These are phyloP conservation scores for Columba janthina DNA, from an alignment of 2,113 vertebrate genomes.

Conservation along the genomic window DNA sequence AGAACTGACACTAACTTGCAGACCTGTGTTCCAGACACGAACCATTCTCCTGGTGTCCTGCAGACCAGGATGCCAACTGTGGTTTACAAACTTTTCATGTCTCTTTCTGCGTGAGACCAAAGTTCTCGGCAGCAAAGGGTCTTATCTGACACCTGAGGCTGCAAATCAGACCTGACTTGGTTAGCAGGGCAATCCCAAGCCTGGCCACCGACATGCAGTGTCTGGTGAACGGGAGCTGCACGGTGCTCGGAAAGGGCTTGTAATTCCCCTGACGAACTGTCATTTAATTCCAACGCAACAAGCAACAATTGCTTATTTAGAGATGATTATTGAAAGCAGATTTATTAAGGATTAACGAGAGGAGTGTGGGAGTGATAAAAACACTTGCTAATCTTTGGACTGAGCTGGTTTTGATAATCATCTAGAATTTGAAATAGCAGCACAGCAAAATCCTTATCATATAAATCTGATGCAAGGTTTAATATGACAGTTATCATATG, in stretches of 20 bases:
- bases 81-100: background rate
- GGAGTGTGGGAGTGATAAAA: conserved; percentile 21
- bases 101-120: background rate
- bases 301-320: background rate
- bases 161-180: background rate
- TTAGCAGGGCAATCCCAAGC: background rate
- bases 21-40: background rate
- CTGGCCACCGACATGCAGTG: background rate
- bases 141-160: no score
- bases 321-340: conserved; percentile 27
- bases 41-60: background rate
- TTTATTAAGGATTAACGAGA: conserved; percentile 24
- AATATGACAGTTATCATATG: conserved; percentile 4
- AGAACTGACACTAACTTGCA: background rate
- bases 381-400: background rate
- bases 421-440: background rate
- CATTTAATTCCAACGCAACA: fast-evolving
- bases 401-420: conserved; percentile 29
- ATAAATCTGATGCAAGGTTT: conserved; percentile 23
- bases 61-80: background rate
- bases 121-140: fast-evolving
- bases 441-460: background rate
- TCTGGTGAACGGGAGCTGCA: fast-evolving
- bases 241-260: background rate
- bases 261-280: background rate